phyloP scores from a whole-genome alignment of 1,140 invertebrate genomes.

The Triops longicaudatus region DNA sequence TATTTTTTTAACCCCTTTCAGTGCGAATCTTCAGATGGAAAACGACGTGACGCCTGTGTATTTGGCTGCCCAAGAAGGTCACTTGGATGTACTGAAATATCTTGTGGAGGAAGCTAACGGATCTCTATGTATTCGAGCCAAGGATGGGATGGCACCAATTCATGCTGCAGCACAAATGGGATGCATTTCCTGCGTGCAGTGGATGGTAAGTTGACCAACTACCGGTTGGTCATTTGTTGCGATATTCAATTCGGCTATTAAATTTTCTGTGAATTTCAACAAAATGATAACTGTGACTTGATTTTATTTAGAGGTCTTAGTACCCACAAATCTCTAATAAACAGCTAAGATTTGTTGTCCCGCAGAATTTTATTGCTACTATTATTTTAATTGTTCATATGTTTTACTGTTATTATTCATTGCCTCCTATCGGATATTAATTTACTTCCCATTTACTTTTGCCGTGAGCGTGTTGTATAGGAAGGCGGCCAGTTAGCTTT shows the following conservation, averaged over 20 bases:
- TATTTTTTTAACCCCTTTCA: conserved; percentile 35
- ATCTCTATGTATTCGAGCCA: conserved; percentile 62
- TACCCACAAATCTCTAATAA: too few species aligned
- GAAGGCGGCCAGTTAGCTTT: too few species aligned
- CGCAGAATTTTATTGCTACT: too few species aligned
- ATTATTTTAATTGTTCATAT: neutral
- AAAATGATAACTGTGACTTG: too few species aligned
- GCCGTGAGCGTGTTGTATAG: neutral
- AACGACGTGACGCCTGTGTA: conserved; percentile 84
- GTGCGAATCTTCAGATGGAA: conserved; percentile 79
- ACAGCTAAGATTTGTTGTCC: too few species aligned
- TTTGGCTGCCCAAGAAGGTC: conserved; percentile 75
- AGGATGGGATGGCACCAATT: conserved; percentile 79
- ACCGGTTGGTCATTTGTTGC: neutral
- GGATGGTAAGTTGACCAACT: conserved; percentile 59
- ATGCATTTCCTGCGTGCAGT: conserved; percentile 72
- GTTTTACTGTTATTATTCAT: too few species aligned
- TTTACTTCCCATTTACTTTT: neutral
- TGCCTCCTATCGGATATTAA: too few species aligned
- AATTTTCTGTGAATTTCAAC: too few species aligned
- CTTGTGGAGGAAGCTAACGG: conserved; percentile 69
- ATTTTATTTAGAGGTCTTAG: too few species aligned
- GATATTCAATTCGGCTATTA: too few species aligned
- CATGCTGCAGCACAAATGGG: conserved; percentile 82
- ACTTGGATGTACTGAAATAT: conserved; percentile 72